phyloP scores from a whole-genome alignment of 2,888 invertebrate genomes.

The Brassicogethes aeneus region DNA sequence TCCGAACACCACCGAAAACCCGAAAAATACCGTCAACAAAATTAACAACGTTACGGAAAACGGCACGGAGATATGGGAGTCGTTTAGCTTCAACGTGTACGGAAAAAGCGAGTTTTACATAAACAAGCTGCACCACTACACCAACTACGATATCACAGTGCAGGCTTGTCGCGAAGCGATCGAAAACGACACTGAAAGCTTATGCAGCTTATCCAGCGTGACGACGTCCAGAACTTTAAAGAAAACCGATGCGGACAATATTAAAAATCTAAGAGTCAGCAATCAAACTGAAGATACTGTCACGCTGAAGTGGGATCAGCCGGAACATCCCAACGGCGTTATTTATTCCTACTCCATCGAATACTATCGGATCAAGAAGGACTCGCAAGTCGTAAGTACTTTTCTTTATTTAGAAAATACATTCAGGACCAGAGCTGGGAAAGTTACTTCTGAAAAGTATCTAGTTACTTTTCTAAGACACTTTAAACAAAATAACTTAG shows the following conservation, averaged over 20 bases:
- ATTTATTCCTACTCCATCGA: conserved; percentile 78
- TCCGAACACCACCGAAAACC: neutral
- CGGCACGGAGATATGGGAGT: conserved; percentile 25
- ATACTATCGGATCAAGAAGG: conserved; percentile 45
- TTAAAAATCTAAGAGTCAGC: conserved; percentile 46
- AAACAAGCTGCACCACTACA: conserved; percentile 63
- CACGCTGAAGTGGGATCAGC: conserved; percentile 71
- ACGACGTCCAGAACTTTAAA: conserved; percentile 40
- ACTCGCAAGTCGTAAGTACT: neutral
- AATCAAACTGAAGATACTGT: conserved; percentile 48
- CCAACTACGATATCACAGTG: conserved; percentile 65
- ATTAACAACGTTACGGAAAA: conserved; percentile 26
- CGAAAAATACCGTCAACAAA: conserved; percentile 8
- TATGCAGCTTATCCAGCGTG: conserved; percentile 49
- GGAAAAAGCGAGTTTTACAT: conserved; percentile 46
- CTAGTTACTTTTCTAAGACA: too few species aligned
- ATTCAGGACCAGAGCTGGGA: too few species aligned
- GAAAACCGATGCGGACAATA: conserved; percentile 53
- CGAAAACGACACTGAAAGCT: conserved; percentile 32
- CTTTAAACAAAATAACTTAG: too few species aligned
- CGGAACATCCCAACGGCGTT: conserved; percentile 77
- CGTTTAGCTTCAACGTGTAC: conserved; percentile 29
- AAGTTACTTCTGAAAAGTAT: too few species aligned
- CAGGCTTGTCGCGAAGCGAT: conserved; percentile 66
- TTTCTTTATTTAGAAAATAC: too few species aligned